Conservation (phyloP, 2,113 vertebrate genomes). For the Eptatretus burgeri region DNA sequence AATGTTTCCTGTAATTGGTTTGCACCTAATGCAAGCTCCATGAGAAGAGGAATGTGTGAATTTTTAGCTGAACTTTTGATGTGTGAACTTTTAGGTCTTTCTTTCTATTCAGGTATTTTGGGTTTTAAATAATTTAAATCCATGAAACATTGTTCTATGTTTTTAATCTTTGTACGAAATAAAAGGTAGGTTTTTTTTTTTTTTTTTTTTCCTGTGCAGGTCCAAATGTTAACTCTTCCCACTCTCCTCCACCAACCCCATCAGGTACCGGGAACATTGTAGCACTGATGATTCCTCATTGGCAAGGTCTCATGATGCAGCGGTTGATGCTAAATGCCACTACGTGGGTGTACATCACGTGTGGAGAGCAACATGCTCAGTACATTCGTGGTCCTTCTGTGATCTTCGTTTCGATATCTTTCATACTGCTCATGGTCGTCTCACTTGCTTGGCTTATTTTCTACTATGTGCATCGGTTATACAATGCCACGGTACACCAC, state of each 20-base stretch:
- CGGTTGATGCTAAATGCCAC: conserved; percentile 62
- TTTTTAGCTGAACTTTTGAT: no score
- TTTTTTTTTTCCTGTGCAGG: no score
- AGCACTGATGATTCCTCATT: conserved; percentile 85
- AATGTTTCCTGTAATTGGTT: no score
- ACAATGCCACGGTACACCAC: conserved; percentile 49
- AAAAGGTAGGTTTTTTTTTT: no score
- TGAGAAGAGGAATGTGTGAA: no score
- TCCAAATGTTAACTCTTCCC: no score
- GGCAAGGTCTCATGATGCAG: conserved; percentile 60
- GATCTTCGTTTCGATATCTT: conserved; percentile 89
- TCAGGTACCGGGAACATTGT: conserved; percentile 75
- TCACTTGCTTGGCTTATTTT: conserved; percentile 93
- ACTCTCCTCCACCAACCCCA: conserved; percentile 8
- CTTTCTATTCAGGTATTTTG: no score
- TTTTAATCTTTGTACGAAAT: no score
- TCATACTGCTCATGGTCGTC: conserved; percentile 92
- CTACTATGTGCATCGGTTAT: conserved; percentile 97
- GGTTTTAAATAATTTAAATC: no score
- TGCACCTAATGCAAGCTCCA: no score
- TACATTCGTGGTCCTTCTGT: conserved; percentile 62
- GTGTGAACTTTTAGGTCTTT: no score
- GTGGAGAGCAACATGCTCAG: conserved; percentile 37
- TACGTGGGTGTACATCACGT: conserved; percentile 48
- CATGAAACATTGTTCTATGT: no score